A percentile compares a stretch with the other conserved stretches of the same genome.
Evolutionary conservation across 1,140 invertebrate species (phyloP).

Genomic region (Trigoniulus corallinus): DNA sequence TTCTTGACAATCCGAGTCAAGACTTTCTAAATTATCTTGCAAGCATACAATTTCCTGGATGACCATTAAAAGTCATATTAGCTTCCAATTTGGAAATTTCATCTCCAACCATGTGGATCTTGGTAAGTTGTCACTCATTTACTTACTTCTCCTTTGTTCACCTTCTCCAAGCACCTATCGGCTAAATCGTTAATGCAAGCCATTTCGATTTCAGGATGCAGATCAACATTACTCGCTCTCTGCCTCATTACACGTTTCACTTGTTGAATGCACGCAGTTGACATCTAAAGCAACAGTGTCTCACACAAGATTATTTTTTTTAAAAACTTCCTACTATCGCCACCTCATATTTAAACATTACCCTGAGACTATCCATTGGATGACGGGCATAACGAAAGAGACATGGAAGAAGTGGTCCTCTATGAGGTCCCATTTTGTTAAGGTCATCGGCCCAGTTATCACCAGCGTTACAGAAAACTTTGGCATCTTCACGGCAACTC

Average conservation of each 20-base stretch:
- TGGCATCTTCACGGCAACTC: constrained; percentile 72
- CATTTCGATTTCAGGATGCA: constrained; percentile 86
- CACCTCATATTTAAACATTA: constrained; percentile 15
- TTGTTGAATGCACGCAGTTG: constrained; percentile 41
- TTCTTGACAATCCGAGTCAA: constrained; percentile 42
- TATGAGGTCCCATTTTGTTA: constrained; percentile 46
- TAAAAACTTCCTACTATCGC: not conserved
- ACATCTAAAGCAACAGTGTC: constrained; percentile 17
- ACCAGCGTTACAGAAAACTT: constrained; percentile 58
- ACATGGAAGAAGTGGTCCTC: constrained; percentile 70
- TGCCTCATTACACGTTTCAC: constrained; percentile 81
- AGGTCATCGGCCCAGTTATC: constrained; percentile 54
- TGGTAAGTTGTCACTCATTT: no score
- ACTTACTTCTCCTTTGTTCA: constrained; percentile 53
- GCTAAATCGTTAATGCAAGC: constrained; percentile 72
- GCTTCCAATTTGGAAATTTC: not conserved
- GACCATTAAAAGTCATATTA: constrained; percentile 5
- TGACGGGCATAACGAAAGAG: constrained; percentile 72
- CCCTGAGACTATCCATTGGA: constrained; percentile 41
- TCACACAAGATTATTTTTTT: not conserved
- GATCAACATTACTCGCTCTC: constrained; percentile 73
- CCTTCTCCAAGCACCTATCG: constrained; percentile 62
- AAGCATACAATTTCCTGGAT: constrained; percentile 64
- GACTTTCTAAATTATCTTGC: constrained; percentile 68
- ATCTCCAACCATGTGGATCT: not conserved